Conservation (phyloP, 2,113 vertebrate genomes). For the Eulacestoma nigropectus region DNA sequence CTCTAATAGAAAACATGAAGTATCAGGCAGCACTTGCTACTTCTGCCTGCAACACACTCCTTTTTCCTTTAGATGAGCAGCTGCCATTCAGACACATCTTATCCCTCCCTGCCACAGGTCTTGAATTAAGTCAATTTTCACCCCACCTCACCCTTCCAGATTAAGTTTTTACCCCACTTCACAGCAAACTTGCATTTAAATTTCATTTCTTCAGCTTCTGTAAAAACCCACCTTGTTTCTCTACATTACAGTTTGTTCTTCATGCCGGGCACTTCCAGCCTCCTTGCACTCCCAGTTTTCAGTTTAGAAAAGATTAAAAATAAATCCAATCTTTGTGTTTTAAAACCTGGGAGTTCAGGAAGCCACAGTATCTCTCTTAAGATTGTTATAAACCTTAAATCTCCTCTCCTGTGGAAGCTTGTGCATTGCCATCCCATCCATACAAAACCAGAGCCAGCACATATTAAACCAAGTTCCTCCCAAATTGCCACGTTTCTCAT, state of each 20-base stretch:
- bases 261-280: not conserved
- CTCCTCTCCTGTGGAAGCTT: not conserved
- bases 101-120: not conserved
- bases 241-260: not conserved
- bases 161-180: not conserved
- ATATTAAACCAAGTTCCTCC: not conserved
- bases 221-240: not conserved
- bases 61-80: not conserved
- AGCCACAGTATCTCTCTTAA: not conserved
- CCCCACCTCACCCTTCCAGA: not conserved
- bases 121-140: not conserved
- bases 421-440: not conserved
- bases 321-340: not conserved
- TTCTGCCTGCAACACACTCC: not conserved
- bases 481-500: not conserved
- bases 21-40: not conserved
- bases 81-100: not conserved
- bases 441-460: not conserved
- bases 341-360: not conserved
- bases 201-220: not conserved
- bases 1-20: not conserved
- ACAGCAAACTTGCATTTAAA: not conserved
- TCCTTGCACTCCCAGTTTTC: not conserved
- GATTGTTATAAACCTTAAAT: not conserved
- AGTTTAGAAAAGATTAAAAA: not conserved